Conservation (phyloP, 2,113 vertebrate genomes). For the Serilophus lunatus region DNA sequence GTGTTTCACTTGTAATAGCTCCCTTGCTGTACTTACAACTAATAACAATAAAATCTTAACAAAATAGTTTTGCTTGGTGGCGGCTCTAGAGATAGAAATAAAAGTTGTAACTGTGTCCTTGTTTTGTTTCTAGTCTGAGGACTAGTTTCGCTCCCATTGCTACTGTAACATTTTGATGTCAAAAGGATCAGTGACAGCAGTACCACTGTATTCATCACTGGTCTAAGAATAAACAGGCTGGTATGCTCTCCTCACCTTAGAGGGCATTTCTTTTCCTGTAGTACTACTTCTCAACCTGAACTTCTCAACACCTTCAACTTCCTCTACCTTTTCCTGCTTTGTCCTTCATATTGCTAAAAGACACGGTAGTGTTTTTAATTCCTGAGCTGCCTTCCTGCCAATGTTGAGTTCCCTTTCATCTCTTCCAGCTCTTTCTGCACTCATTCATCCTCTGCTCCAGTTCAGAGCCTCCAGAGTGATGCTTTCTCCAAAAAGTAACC, state of each 20-base stretch:
- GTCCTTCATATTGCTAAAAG: neutral
- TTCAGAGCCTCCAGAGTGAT: neutral
- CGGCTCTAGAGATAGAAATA: neutral
- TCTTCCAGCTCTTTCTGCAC: neutral
- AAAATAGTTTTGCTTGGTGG: slow-evolving; percentile 5
- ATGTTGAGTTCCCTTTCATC: neutral
- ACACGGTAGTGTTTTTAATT: fast-evolving
- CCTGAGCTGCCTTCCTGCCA: neutral
- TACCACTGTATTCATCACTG: neutral
- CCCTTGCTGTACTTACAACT: slow-evolving; percentile 12
- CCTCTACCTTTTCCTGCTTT: neutral
- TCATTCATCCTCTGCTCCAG: neutral
- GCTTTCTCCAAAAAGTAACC: neutral
- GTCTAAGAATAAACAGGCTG: neutral
- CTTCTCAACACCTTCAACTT: neutral
- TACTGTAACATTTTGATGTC: neutral
- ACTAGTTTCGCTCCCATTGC: neutral
- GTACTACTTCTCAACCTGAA: neutral
- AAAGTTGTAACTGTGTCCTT: neutral
- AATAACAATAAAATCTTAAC: slow-evolving; percentile 59
- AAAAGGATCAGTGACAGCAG: neutral
- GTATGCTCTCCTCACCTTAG: neutral
- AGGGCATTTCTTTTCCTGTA: neutral
- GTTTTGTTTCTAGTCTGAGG: neutral
- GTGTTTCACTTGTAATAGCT: slow-evolving; percentile 27